A percentile compares a stretch with the other conserved stretches of the same genome.
phyloP scores from a whole-genome alignment of 1,140 invertebrate species.

The Saccostrea cuccullata region DNA sequence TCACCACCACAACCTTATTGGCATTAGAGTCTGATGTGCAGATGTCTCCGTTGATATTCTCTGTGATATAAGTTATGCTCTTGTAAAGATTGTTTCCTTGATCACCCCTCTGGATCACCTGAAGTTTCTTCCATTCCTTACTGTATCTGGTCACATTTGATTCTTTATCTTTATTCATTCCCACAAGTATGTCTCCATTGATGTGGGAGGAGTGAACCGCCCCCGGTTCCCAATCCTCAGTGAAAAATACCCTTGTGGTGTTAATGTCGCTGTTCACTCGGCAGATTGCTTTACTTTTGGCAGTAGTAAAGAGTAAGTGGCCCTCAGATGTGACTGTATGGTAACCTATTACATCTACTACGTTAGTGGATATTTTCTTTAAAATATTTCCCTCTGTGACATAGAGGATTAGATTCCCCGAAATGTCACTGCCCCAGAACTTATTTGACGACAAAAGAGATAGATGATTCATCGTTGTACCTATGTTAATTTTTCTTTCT shows the following conservation, averaged over 20 bases:
- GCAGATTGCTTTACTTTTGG: not conserved
- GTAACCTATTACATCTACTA: not conserved
- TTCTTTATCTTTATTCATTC: not conserved
- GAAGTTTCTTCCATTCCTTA: not conserved
- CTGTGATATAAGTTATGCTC: not conserved
- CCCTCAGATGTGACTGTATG: not conserved
- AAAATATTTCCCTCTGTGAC: not conserved
- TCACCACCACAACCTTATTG: too few species aligned
- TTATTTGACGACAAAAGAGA: not conserved
- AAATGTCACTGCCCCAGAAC: not conserved
- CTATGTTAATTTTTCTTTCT: too few species aligned
- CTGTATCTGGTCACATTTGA: not conserved
- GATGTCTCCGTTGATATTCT: not conserved
- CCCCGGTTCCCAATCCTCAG: not conserved
- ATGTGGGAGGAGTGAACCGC: not conserved
- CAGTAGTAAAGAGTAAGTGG: not conserved
- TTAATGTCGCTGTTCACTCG: not conserved
- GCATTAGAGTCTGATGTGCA: too few species aligned
- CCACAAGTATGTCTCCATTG: not conserved
- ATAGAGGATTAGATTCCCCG: not conserved
- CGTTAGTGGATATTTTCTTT: not conserved
- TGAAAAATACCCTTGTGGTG: not conserved
- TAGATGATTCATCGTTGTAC: not conserved
- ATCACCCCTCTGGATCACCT: not conserved
- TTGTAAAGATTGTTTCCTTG: not conserved